A percentile compares a stretch with the other conserved stretches of the same genome.
Conservation (phyloP, 2,113 vertebrate genomes). For the Pituophis catenifer region DNA sequence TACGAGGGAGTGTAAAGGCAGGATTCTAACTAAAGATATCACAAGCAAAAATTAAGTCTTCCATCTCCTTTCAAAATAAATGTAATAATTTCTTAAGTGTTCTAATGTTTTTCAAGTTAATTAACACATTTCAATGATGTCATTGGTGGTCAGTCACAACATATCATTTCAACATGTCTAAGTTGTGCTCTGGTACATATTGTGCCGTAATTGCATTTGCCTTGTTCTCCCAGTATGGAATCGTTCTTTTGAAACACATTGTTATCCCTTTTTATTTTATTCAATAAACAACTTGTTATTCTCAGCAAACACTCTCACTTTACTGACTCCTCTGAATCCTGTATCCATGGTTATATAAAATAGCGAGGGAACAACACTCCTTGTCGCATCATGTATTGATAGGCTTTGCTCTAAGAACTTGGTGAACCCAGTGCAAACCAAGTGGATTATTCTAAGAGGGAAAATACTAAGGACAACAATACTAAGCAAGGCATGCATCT, state of each 20-base stretch:
- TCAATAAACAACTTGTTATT: neutral
- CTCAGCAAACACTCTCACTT: neutral
- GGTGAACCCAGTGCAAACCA: neutral
- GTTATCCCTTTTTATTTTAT: neutral
- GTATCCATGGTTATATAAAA: neutral
- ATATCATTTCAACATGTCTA: neutral
- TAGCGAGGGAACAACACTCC: neutral
- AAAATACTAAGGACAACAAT: neutral
- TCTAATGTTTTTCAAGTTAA: neutral
- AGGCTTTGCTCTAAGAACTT: neutral
- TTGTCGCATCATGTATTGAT: neutral
- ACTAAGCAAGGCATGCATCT: neutral
- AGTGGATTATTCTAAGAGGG: neutral
- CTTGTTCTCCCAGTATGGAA: neutral
- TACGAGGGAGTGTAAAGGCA: neutral
- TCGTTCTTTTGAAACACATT: neutral
- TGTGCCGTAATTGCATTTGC: neutral
- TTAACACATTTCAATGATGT: neutral
- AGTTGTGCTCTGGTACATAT: neutral
- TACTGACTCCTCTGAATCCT: neutral
- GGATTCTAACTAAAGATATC: neutral
- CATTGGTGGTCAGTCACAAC: neutral
- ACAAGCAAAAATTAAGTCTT: neutral
- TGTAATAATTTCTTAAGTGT: neutral
- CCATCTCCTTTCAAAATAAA: neutral